Conservation (phyloP, 2,797 vertebrate genomes). For the Falco concolor region DNA sequence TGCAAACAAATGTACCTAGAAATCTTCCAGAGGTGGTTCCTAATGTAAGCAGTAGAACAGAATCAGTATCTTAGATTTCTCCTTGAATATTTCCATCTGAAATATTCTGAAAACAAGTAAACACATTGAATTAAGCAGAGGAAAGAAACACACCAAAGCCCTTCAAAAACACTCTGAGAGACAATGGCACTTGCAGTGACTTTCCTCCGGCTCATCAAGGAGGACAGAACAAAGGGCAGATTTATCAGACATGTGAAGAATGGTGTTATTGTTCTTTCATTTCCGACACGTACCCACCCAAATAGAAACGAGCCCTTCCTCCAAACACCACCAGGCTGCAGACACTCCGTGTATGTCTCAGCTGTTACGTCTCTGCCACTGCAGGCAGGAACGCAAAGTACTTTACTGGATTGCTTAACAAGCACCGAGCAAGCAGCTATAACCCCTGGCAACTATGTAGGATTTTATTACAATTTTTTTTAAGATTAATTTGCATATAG, state of each 20-base stretch:
- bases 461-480: not conserved
- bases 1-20: not conserved
- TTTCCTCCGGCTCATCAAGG: not conserved
- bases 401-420: not conserved
- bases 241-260: not conserved
- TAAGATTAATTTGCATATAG: not conserved
- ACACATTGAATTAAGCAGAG: not conserved
- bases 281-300: not conserved
- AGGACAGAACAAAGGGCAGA: not conserved
- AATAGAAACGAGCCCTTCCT: not conserved
- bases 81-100: not conserved
- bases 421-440: not conserved
- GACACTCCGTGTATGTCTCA: not conserved
- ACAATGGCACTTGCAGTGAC: conserved; percentile 34
- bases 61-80: not conserved
- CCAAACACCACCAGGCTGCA: not conserved
- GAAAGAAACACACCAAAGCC: not conserved
- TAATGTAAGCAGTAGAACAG: not conserved
- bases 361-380: not conserved
- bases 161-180: not conserved
- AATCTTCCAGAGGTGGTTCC: not conserved
- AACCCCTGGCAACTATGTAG: not conserved
- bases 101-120: not conserved
- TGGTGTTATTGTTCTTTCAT: conserved; percentile 2
- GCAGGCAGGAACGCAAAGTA: not conserved